These are phyloP conservation scores for Zapornia atra DNA, from an alignment of 2,113 vertebrate genomes.

Conservation along the genomic window DNA sequence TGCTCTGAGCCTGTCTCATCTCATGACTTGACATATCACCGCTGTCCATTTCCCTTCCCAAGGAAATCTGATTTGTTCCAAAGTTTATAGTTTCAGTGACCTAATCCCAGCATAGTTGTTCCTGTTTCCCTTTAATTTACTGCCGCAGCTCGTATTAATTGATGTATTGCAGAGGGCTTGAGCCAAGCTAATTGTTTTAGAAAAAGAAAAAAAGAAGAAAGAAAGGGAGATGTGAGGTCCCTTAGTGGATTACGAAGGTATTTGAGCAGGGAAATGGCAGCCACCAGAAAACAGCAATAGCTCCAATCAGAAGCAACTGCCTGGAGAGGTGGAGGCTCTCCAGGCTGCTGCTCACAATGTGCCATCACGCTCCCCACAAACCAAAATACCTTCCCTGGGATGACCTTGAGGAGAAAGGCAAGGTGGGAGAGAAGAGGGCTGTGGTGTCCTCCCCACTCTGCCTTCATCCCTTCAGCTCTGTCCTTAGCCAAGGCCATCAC, in stretches of 20 bases:
- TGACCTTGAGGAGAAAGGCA: background rate
- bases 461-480: background rate
- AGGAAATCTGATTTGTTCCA: conserved; percentile 63
- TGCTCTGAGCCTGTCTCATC: conserved; percentile 47
- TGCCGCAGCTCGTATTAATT: conserved; percentile 45
- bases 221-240: conserved; percentile 48
- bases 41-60: conserved; percentile 53
- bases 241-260: conserved; percentile 44
- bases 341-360: background rate
- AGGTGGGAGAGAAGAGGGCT: background rate
- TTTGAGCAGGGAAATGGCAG: background rate
- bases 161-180: conserved; percentile 69
- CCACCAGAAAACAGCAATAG: background rate
- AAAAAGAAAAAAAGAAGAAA: conserved; percentile 45
- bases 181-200: conserved; percentile 75
- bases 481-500: background rate
- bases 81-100: conserved; percentile 64
- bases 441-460: background rate
- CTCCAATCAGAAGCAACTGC: background rate
- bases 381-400: background rate
- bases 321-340: background rate
- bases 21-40: conserved; percentile 24
- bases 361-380: background rate
- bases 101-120: conserved; percentile 66
- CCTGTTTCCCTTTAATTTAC: conserved; percentile 74